Conservation (phyloP, 2,888 invertebrate species). For the Geophilus truncorum region DNA sequence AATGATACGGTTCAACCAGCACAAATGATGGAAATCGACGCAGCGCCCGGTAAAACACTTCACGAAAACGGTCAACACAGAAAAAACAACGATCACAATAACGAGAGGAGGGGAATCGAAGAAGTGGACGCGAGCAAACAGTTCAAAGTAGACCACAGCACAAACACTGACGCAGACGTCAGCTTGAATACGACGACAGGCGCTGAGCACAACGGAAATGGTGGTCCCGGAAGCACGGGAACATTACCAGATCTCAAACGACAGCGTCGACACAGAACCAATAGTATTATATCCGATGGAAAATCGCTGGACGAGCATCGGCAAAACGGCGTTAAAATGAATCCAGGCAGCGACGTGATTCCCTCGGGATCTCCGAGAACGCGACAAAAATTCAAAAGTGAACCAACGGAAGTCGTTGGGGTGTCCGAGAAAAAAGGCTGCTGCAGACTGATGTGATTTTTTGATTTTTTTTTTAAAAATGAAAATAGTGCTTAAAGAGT, state of each 20-base stretch:
- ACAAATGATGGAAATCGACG: not conserved
- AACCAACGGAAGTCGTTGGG: conserved; percentile 1
- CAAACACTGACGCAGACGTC: not conserved
- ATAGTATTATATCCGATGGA: conserved; percentile 23
- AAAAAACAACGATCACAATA: conserved; percentile 74
- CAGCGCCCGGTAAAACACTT: conserved; percentile 39
- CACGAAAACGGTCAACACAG: conserved; percentile 52
- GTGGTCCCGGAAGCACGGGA: conserved; percentile 46
- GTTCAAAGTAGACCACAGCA: not conserved
- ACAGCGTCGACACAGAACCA: conserved; percentile 57
- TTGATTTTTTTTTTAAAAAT: no score
- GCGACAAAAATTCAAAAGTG: not conserved
- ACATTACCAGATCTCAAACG: conserved; percentile 91
- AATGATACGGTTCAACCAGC: not conserved
- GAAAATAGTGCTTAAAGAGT: not conserved
- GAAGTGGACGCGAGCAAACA: conserved; percentile 53
- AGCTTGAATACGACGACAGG: not conserved
- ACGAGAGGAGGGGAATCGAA: conserved; percentile 75
- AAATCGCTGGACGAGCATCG: conserved; percentile 13
- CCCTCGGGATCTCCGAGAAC: not conserved
- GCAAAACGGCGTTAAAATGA: not conserved
- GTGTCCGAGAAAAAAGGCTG: not conserved
- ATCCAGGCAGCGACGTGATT: not conserved
- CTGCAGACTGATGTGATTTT: conserved; percentile 2
- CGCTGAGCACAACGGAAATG: not conserved